phyloP scores from a whole-genome alignment of 2,888 invertebrate genomes.

The Ganaspis brasiliensis region DNA sequence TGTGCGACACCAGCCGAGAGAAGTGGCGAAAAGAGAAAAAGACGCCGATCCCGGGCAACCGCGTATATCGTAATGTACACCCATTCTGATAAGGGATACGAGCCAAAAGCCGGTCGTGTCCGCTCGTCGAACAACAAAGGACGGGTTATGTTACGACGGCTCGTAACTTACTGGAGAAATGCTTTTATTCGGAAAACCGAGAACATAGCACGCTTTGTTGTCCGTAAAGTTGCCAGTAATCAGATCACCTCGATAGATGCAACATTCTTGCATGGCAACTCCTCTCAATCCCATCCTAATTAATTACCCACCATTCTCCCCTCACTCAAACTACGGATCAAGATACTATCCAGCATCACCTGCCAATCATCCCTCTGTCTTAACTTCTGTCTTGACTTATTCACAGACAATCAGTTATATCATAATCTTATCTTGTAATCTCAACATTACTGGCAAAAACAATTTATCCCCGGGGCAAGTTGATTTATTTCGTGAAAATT shows the following conservation, averaged over 20 bases:
- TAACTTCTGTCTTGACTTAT: neutral
- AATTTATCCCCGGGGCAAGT: too few species aligned
- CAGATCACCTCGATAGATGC: constrained; percentile 50
- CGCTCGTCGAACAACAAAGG: constrained; percentile 68
- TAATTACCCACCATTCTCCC: constrained; percentile 31
- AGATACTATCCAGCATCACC: neutral
- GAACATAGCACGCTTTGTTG: constrained; percentile 53
- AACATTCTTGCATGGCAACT: constrained; percentile 44
- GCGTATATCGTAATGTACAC: constrained; percentile 70
- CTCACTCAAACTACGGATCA: constrained; percentile 17
- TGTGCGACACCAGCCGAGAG: constrained; percentile 23
- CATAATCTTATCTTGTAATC: too few species aligned
- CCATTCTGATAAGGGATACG: constrained; percentile 69
- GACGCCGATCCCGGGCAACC: constrained; percentile 43
- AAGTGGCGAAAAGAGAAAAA: constrained; percentile 43
- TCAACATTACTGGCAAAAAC: too few species aligned
- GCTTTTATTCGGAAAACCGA: constrained; percentile 58
- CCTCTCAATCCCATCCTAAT: constrained; percentile 39
- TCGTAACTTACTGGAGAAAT: constrained; percentile 62
- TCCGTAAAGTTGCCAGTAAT: constrained; percentile 54
- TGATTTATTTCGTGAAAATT: too few species aligned
- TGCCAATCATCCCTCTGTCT: neutral
- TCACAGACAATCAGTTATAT: too few species aligned
- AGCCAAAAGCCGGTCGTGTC: constrained; percentile 56
- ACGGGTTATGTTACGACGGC: constrained; percentile 71